A percentile compares a stretch with the other conserved stretches of the same genome.
Evolutionary conservation across 2,888 invertebrate species (phyloP).

Genomic region (Lithophane socia): DNA sequence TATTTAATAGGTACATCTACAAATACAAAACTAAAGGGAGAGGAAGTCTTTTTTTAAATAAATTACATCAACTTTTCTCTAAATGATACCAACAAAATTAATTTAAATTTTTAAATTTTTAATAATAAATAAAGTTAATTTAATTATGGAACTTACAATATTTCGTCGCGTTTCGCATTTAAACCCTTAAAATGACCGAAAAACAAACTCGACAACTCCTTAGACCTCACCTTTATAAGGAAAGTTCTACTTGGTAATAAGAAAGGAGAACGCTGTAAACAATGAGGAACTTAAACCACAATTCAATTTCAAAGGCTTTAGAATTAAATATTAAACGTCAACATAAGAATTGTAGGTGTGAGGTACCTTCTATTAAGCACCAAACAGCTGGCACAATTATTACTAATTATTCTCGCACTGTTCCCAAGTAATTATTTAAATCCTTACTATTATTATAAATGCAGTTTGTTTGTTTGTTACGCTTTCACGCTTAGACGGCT

Average conservation of each 20-base stretch:
- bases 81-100: too few relatives aligned
- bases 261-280: not conserved
- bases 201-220: slow-evolving; percentile 1
- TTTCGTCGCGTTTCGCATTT: too few relatives aligned
- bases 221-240: not conserved
- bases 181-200: not conserved
- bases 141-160: too few relatives aligned
- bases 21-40: too few relatives aligned
- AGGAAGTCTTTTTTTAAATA: too few relatives aligned
- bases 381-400: slow-evolving; percentile 7
- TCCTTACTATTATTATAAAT: too few relatives aligned
- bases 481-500: too few relatives aligned
- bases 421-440: slow-evolving; percentile 21
- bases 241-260: slow-evolving; percentile 9
- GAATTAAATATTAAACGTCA: slow-evolving; percentile 29
- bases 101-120: too few relatives aligned
- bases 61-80: too few relatives aligned
- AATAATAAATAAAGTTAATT: too few relatives aligned
- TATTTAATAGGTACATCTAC: too few relatives aligned
- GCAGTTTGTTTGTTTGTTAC: too few relatives aligned
- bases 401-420: slow-evolving; percentile 25
- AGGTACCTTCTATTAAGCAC: not conserved
- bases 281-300: not conserved
- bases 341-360: slow-evolving; percentile 8
- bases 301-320: slow-evolving; percentile 17